Conservation (phyloP, 2,888 invertebrate genomes). For the Macaria notata region DNA sequence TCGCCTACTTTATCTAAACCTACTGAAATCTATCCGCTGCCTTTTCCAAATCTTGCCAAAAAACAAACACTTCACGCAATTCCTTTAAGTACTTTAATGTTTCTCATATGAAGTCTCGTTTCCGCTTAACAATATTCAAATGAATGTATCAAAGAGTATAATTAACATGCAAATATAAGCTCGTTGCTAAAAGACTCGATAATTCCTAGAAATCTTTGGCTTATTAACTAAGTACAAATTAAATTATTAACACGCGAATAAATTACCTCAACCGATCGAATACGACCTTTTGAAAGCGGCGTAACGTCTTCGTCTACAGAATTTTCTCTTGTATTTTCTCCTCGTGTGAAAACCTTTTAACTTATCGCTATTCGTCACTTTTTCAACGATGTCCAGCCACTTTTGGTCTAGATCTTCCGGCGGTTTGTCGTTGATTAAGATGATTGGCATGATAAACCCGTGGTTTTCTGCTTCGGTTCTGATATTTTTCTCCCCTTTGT, state of each 20-base stretch:
- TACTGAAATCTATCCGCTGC: neutral
- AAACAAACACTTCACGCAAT: too few species aligned
- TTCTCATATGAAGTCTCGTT: too few species aligned
- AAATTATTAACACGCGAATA: too few species aligned
- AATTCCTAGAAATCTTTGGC: too few species aligned
- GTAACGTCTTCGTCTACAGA: conserved; percentile 61
- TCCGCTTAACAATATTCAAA: too few species aligned
- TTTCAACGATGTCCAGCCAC: conserved; percentile 59
- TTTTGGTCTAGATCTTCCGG: conserved; percentile 70
- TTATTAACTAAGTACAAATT: too few species aligned
- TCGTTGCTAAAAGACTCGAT: neutral
- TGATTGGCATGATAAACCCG: conserved; percentile 56
- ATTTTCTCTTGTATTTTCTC: conserved; percentile 64
- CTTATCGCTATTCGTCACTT: conserved; percentile 56
- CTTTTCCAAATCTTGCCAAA: neutral
- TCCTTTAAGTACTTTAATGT: too few species aligned
- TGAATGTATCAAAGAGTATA: too few species aligned
- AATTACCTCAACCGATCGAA: conserved; percentile 57
- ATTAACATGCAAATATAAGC: too few species aligned
- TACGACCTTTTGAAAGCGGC: conserved; percentile 72
- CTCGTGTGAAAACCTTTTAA: conserved; percentile 58
- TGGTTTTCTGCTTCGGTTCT: conserved; percentile 41
- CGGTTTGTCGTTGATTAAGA: conserved; percentile 69
- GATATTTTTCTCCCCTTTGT: conserved; percentile 44
- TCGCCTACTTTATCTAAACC: conserved; percentile 4